Percentiles rank a stretch among this genome's conserved stretches.
Evolutionary conservation across 1,140 invertebrate genomes (phyloP).

Genomic region (Hyposmocoma kahamanoa): DNA sequence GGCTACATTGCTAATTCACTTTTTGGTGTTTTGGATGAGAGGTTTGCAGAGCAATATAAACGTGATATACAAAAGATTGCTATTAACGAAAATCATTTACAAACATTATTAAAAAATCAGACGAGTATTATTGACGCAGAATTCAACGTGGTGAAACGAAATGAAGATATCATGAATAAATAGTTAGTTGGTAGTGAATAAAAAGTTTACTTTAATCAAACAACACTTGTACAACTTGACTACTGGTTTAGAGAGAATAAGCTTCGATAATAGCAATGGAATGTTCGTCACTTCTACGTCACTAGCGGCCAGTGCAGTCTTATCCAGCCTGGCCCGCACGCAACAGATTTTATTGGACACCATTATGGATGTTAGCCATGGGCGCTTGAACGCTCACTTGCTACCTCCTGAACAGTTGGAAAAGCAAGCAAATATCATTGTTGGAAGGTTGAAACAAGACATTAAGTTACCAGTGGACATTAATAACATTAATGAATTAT

Average conservation of each 20-base stretch:
- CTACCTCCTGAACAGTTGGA: neutral
- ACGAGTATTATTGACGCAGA: neutral
- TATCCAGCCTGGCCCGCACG: neutral
- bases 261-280: neutral
- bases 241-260: neutral
- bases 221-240: neutral
- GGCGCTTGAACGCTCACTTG: neutral
- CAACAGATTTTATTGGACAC: neutral
- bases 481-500: neutral
- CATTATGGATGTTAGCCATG: neutral
- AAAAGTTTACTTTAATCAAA: neutral
- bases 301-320: neutral
- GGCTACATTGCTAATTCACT: slow-evolving; percentile 14
- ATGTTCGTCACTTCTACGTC: neutral
- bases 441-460: neutral
- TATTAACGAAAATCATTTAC: neutral
- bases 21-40: slow-evolving; percentile 22
- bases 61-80: neutral
- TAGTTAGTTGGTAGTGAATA: neutral
- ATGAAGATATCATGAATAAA: slow-evolving; percentile 2
- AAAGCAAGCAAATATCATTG: neutral
- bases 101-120: neutral
- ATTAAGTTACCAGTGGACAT: neutral
- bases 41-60: slow-evolving; percentile 23
- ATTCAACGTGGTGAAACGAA: neutral